phyloP scores from a whole-genome alignment of 2,797 vertebrate species.

The Allobates femoralis region DNA sequence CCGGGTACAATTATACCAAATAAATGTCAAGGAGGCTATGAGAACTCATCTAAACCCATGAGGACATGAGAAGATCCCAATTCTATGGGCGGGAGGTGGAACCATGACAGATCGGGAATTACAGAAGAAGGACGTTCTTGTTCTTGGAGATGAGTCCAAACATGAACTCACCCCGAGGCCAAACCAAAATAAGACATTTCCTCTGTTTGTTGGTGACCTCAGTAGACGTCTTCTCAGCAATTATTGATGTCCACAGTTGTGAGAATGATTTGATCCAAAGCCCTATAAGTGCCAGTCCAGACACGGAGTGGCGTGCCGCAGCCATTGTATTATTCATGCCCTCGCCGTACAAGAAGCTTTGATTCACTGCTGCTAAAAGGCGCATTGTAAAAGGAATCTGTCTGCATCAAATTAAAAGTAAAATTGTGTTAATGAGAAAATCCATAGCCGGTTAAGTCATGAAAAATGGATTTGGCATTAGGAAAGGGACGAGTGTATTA shows the following conservation, averaged over 20 bases:
- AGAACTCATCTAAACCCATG: not conserved
- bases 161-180: not conserved
- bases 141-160: not conserved
- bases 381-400: slow-evolving; percentile 6
- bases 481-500: slow-evolving; percentile 31
- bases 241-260: slow-evolving; percentile 17
- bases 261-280: not conserved
- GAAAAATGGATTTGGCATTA: slow-evolving; percentile 52
- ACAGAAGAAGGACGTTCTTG: not conserved
- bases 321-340: slow-evolving; percentile 33
- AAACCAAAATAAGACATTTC: not conserved
- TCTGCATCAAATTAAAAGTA: slow-evolving; percentile 44
- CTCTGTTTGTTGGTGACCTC: not conserved
- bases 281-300: not conserved
- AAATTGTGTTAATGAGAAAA: slow-evolving; percentile 57
- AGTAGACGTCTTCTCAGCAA: not conserved
- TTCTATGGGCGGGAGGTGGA: too few relatives aligned
- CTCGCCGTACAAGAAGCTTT: slow-evolving; percentile 1
- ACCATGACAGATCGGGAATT: not conserved
- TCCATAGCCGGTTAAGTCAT: slow-evolving; percentile 32
- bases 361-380: slow-evolving; percentile 25
- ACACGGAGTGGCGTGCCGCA: not conserved
- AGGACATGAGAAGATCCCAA: not conserved
- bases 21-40: not conserved
- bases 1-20: too few relatives aligned